phyloP scores from a whole-genome alignment of 2,797 vertebrate species.

The Sylvilagus floridanus region DNA sequence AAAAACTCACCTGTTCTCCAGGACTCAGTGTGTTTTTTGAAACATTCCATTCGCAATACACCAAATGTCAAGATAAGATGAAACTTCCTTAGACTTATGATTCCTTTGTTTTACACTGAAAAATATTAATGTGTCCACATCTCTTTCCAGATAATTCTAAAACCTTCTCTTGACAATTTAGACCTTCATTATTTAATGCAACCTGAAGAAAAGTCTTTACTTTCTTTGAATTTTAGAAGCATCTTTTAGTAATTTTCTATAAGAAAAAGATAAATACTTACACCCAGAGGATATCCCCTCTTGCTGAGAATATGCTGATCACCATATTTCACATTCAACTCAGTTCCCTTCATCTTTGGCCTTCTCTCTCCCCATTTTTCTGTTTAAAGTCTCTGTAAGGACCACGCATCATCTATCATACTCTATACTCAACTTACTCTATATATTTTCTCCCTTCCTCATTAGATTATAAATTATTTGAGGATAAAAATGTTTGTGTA shows the following conservation, averaged over 20 bases:
- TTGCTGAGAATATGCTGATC: neutral
- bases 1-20: neutral
- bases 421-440: neutral
- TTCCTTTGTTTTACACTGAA: neutral
- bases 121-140: neutral
- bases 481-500: neutral
- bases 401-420: neutral
- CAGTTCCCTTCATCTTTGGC: neutral
- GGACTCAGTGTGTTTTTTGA: neutral
- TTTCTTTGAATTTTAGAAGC: neutral
- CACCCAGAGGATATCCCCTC: neutral
- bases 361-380: neutral
- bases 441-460: neutral
- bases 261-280: neutral
- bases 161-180: neutral
- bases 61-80: neutral
- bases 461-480: neutral
- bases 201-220: neutral
- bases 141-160: slow-evolving; percentile 41
- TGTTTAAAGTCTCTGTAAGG: neutral
- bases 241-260: neutral
- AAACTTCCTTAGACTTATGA: neutral
- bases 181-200: neutral
- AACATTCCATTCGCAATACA: neutral
- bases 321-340: neutral